Percentiles rank a stretch among this genome's conserved stretches.
phyloP scores from a whole-genome alignment of 2,113 vertebrate species.

The Gallinago media region DNA sequence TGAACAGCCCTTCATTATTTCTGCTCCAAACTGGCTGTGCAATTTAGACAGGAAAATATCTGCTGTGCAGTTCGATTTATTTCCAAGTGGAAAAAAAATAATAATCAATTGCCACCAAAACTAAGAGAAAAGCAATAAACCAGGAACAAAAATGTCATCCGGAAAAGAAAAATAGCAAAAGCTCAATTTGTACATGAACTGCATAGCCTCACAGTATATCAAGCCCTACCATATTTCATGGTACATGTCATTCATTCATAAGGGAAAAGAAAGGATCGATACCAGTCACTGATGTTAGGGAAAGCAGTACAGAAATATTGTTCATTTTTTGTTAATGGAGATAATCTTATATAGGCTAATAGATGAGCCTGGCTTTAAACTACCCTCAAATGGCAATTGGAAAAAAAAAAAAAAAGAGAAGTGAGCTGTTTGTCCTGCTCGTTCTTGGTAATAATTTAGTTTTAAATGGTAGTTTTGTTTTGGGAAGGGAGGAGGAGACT shows the following conservation, averaged over 20 bases:
- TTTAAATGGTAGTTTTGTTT: neutral
- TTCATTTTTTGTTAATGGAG: neutral
- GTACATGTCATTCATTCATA: neutral
- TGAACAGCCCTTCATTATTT: neutral
- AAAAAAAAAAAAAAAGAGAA: neutral
- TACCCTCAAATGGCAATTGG: neutral
- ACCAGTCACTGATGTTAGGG: neutral
- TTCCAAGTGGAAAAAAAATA: neutral
- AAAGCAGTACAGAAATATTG: neutral
- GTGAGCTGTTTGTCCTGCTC: neutral
- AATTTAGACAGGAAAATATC: constrained; percentile 1
- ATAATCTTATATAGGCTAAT: neutral
- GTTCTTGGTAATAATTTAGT: neutral
- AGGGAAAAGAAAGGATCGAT: neutral
- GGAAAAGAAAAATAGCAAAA: neutral
- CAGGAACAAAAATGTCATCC: neutral
- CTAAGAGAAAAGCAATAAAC: neutral
- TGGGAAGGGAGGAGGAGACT: neutral
- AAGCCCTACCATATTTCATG: neutral
- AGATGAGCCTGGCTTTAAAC: neutral
- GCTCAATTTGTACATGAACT: neutral
- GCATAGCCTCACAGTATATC: neutral
- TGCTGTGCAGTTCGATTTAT: neutral
- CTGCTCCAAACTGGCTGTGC: neutral
- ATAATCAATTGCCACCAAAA: neutral